Base-by-base conservation (phyloP, 2,113 vertebrate genomes). In the Dipodomys spectabilis region DNA sequence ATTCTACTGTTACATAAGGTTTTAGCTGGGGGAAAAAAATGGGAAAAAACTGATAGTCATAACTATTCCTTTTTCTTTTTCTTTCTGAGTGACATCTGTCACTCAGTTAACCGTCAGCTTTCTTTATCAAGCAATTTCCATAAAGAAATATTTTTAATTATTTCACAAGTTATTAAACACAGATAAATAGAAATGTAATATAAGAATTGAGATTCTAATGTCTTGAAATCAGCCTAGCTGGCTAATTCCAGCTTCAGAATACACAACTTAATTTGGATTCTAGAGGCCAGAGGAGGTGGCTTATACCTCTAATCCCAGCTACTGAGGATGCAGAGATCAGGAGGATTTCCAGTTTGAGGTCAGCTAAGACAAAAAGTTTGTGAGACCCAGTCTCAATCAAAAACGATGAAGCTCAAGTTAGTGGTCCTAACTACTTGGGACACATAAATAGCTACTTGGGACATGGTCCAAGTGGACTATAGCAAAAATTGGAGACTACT, bases 101-200 rank as follows among this genome's bases (percentile, higher is more conserved):
- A 73, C n/a, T 60, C 20, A 25, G 78, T 45, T 73, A 90, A 81
- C 12, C 22, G 57, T 35, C 25, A n/a, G 44, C 49, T 67, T 88
- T 67, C 69, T 82, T 69, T n/a, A 19, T 5, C 28, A 90, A 83
- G 28, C 15, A 73, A 78, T 90, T 81, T 94, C 60, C 69, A 89
- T 35, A 95, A 72, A 82, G 53, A 28, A 95, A 77, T 57, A 67
- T 27, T 85, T 79, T 82, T 60, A 60, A 89, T 78, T 72, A 73
- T 15, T 71, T 85, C 49, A 57, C 4, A 79, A 28, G 44, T 77
- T 89, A 94, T 28, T 60, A 32, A 86, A 74, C 45, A 92, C n/a
- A 39, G 30, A 92, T 79, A 86, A 15, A 28, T 78, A 49, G 78
- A 49, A 86, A 90, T 62, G 4, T 82, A 79, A 72, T 1, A 32